Evolutionary conservation across 2,113 vertebrate species (phyloP), one percentile per base, ranked within the genome.

Genomic region (Chascanopsetta lugubris): DNA sequence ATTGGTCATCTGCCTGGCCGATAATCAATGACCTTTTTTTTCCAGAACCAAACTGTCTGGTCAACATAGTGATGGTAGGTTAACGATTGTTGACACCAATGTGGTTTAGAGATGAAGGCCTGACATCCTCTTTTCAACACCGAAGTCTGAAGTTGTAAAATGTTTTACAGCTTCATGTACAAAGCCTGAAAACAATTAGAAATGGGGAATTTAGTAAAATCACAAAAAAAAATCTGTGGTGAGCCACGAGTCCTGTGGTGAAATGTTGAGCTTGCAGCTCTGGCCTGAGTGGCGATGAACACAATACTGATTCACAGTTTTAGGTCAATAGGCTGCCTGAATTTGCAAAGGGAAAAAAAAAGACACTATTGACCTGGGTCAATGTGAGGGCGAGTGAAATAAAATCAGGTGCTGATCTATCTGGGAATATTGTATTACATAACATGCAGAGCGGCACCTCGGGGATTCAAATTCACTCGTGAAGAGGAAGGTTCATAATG

Each of bases 321-420:
- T 1, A 13, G 53, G 45, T 74, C 49, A 47, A 72, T 34, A 51
- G 46, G 66, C 38, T 27, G 50, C 54, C 18, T 25, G 12, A 29
- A 29, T 21, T 29, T 29, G 25, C n/a, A n/a, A n/a, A n/a, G n/a
- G 51, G 64, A 48, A 69, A 69, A 65, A 69, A 74, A 48, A 69
- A 69, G 61, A 69, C 72, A 59, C 55, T 5, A 68, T 18, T 67
- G 60, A 79, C 62, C 65, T 57, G 67, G 4, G 24, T 40, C 40
- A 54, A 40, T 47, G 72, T 29, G 51, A 8, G 49, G 18, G 12
- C 11, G 1, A 0, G 8, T 3, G 3, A 66, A 38, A 58, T 48
- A 51, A 65, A 78, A 30, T 15, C 18, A 38, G 26, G 17, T 56
- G 34, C 79, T 55, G 47, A 60, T 69, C 51, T 3, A 2, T 42